Evolutionary conservation across 2,888 invertebrate genomes (phyloP).

Genomic region (Kuschelorhynchus macadamiae): DNA sequence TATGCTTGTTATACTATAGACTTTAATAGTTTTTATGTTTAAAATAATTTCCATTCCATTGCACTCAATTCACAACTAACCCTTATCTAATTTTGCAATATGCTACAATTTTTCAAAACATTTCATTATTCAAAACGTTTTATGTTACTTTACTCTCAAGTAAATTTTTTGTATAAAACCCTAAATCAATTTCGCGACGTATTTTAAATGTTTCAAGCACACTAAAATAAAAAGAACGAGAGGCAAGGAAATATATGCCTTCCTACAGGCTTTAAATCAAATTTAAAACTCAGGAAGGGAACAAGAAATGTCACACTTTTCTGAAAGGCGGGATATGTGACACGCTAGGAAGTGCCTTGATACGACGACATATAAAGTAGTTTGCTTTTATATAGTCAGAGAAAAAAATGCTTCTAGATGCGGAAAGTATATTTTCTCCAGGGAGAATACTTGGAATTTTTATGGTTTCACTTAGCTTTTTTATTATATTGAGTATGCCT

Average conservation of each 20-base stretch:
- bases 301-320: constrained; percentile 36
- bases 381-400: constrained; percentile 30
- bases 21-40: too few species aligned
- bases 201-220: background rate
- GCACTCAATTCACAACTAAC: too few species aligned
- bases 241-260: constrained; percentile 25
- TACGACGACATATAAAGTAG: constrained; percentile 34
- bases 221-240: constrained; percentile 13
- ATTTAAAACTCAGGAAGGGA: constrained; percentile 27
- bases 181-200: too few species aligned
- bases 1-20: too few species aligned
- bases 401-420: constrained; percentile 29
- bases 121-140: too few species aligned
- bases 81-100: too few species aligned
- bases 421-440: background rate
- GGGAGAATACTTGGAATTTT: background rate
- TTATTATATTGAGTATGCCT: too few species aligned
- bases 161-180: too few species aligned
- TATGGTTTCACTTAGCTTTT: background rate
- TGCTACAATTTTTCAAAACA: too few species aligned
- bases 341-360: constrained; percentile 35
- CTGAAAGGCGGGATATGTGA: constrained; percentile 32
- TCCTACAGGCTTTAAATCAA: constrained; percentile 32
- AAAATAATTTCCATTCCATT: too few species aligned
- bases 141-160: too few species aligned